Conservation (phyloP, 2,888 invertebrate species). For the Cheilosia grossa region DNA sequence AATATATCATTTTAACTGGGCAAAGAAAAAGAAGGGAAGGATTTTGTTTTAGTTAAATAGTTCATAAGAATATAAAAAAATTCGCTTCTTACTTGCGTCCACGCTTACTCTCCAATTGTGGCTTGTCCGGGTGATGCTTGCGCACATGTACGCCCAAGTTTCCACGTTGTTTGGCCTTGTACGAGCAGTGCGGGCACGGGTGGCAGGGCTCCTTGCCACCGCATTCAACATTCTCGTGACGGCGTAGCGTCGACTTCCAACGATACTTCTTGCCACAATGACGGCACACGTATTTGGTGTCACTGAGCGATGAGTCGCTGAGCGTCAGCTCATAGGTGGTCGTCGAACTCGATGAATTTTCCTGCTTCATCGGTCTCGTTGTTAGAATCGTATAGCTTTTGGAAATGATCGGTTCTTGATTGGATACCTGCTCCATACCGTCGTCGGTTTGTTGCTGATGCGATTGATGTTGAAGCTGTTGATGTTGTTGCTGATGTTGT, state of each 20-base stretch:
- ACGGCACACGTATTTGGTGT: conserved; percentile 89
- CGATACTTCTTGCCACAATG: conserved; percentile 94
- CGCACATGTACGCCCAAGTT: conserved; percentile 92
- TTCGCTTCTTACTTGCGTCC: conserved; percentile 80
- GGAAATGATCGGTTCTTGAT: conserved; percentile 78
- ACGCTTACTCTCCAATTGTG: conserved; percentile 82
- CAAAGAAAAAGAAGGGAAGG: conserved; percentile 36
- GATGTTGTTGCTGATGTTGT: conserved; percentile 70
- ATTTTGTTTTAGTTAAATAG: conserved; percentile 28
- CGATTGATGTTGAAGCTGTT: conserved; percentile 78
- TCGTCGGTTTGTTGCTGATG: conserved; percentile 78
- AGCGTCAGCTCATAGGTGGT: conserved; percentile 81
- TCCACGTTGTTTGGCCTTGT: conserved; percentile 91
- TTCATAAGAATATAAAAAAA: conserved; percentile 20
- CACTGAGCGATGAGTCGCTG: conserved; percentile 82
- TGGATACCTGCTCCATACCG: conserved; percentile 76
- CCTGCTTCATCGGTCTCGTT: conserved; percentile 82
- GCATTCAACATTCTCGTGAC: conserved; percentile 93
- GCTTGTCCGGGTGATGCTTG: conserved; percentile 87
- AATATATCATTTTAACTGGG: conserved; percentile 64
- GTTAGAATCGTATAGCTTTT: conserved; percentile 83
- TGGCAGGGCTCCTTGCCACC: conserved; percentile 92
- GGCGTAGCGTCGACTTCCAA: conserved; percentile 92
- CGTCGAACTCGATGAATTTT: conserved; percentile 79
- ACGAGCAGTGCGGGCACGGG: conserved; percentile 91